Percentiles rank a stretch among this genome's conserved stretches.
Evolutionary conservation across 2,113 vertebrate genomes (phyloP).

Genomic region (Montifringilla adamsi): DNA sequence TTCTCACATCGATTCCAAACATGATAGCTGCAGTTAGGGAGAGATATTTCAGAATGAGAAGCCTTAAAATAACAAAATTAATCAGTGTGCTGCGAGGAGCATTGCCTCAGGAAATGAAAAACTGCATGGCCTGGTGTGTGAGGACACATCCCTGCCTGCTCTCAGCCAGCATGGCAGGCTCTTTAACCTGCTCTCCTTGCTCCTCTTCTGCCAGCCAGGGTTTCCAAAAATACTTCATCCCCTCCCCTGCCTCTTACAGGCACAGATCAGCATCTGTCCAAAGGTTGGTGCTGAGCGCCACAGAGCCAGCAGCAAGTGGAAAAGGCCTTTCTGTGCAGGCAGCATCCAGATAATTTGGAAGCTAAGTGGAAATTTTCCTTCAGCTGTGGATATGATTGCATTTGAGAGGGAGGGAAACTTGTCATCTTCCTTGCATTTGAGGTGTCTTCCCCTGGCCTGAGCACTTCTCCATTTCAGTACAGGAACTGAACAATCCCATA

Average conservation of each 20-base stretch:
- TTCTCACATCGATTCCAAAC: not conserved
- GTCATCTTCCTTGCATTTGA: not conserved
- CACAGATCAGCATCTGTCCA: not conserved
- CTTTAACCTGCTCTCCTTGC: not conserved
- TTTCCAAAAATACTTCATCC: not conserved
- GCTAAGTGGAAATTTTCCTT: not conserved
- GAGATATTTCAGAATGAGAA: not conserved
- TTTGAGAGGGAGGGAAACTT: not conserved
- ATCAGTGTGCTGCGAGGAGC: not conserved
- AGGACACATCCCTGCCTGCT: not conserved
- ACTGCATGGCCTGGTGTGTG: not conserved
- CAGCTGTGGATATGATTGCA: not conserved
- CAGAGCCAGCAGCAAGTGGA: not conserved
- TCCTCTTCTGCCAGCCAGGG: not conserved
- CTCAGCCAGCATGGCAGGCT: not conserved
- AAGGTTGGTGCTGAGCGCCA: not conserved
- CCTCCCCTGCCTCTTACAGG: not conserved
- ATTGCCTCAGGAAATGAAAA: conserved; percentile 53
- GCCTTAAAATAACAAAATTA: not conserved
- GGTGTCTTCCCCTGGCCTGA: not conserved
- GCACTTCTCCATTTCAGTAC: not conserved
- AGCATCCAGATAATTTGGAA: not conserved
- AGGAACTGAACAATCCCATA: not conserved
- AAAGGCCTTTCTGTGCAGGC: not conserved
- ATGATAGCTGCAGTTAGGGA: not conserved